A percentile compares a stretch with the other conserved stretches of the same genome.
phyloP scores from a whole-genome alignment of 2,888 invertebrate species.

The Galeruca laticollis region DNA sequence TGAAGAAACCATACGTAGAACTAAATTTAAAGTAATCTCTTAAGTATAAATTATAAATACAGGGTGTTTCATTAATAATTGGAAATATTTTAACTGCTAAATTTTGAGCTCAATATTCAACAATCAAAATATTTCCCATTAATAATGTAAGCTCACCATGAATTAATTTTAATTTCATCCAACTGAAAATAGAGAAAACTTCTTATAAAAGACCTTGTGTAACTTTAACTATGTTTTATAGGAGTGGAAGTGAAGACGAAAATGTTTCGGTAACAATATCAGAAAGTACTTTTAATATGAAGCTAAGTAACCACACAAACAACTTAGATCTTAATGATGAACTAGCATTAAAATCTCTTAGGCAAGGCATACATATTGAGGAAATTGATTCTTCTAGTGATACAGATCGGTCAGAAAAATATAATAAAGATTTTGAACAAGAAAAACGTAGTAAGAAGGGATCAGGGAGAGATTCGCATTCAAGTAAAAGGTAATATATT shows the following conservation, averaged over 20 bases:
- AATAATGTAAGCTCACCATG: too few relatives aligned
- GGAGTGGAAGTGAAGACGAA: conserved; percentile 64
- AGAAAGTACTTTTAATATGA: conserved; percentile 61
- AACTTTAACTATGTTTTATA: conserved; percentile 14
- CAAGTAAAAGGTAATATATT: conserved; percentile 44
- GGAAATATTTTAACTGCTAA: too few relatives aligned
- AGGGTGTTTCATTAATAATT: too few relatives aligned
- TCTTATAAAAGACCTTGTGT: too few relatives aligned
- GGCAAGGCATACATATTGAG: conserved; percentile 60
- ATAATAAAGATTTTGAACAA: conserved; percentile 52
- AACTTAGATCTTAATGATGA: conserved; percentile 64
- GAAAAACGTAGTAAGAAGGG: conserved; percentile 51
- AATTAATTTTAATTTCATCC: too few relatives aligned
- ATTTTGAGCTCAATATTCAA: too few relatives aligned
- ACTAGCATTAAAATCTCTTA: conserved; percentile 62
- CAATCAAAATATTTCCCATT: too few relatives aligned
- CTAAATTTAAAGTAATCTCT: too few relatives aligned
- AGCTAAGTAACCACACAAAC: conserved; percentile 57
- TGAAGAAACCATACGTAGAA: too few relatives aligned
- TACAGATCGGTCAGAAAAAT: conserved; percentile 44
- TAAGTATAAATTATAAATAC: too few relatives aligned
- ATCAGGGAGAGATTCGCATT: conserved; percentile 53
- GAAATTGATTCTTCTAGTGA: conserved; percentile 53
- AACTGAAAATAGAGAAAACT: too few relatives aligned
- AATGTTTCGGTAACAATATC: conserved; percentile 65